phyloP scores from a whole-genome alignment of 2,113 vertebrate species.

The Scopus umbretta region DNA sequence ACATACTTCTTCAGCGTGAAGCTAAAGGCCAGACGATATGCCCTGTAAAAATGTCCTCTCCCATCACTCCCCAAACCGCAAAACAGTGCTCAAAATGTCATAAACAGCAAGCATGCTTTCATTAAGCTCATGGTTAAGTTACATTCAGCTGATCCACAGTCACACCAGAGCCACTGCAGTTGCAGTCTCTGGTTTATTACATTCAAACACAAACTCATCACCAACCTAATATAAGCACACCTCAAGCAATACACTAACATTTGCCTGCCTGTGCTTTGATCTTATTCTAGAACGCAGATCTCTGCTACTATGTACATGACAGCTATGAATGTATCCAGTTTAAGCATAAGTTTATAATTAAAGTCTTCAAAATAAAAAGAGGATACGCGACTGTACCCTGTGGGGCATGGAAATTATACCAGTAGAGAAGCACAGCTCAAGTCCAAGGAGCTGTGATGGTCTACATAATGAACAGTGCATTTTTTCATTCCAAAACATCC shows the following conservation, averaged over 20 bases:
- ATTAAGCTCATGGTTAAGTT: not conserved
- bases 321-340: not conserved
- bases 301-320: not conserved
- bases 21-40: not conserved
- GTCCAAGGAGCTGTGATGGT: not conserved
- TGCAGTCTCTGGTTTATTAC: not conserved
- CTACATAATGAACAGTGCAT: not conserved
- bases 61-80: not conserved
- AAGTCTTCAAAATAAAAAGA: conserved; percentile 28
- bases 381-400: not conserved
- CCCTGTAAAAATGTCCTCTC: not conserved
- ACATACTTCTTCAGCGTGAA: not conserved
- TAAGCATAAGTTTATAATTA: conserved; percentile 45
- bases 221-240: not conserved
- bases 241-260: not conserved
- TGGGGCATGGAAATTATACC: conserved; percentile 16
- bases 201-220: not conserved
- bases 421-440: not conserved
- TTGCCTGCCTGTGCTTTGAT: conserved; percentile 10
- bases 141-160: not conserved
- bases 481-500: conserved; percentile 32
- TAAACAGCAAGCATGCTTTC: not conserved
- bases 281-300: not conserved
- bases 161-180: not conserved
- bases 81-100: not conserved